A percentile compares a stretch with the other conserved stretches of the same genome.
These are phyloP conservation scores for Smittia aterrima DNA, from an alignment of 2,888 invertebrate genomes.

Conservation along the genomic window DNA sequence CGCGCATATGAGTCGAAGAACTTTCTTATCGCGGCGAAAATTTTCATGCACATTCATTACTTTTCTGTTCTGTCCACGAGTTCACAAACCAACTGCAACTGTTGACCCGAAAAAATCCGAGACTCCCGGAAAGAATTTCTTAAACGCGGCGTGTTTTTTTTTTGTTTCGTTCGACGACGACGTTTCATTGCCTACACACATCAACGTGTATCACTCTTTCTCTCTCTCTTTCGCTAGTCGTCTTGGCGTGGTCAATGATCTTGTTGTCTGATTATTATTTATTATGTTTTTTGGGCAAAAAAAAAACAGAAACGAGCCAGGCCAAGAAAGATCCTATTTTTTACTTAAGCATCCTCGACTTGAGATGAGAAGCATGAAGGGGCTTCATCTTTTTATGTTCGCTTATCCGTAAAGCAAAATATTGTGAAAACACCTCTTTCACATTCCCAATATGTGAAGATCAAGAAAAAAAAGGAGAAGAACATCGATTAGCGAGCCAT, in stretches of 20 bases:
- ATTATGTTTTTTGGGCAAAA: conserved; percentile 6
- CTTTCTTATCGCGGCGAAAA: not conserved
- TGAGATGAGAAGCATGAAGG: not conserved
- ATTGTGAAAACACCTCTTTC: conserved; percentile 35
- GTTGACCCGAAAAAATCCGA: not conserved
- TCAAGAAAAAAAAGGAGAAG: not conserved
- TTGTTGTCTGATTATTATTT: conserved; percentile 37
- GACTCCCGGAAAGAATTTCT: not conserved
- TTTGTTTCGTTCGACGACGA: too few relatives aligned
- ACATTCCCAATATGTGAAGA: not conserved
- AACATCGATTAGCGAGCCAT: conserved; percentile 10
- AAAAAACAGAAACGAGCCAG: not conserved
- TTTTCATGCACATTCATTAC: not conserved
- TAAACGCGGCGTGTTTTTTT: too few relatives aligned
- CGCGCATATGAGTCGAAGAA: not conserved
- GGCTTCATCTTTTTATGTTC: not conserved
- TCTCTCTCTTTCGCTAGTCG: conserved; percentile 16
- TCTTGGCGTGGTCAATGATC: conserved; percentile 30
- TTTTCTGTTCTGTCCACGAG: not conserved
- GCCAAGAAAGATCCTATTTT: conserved; percentile 24
- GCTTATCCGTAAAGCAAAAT: not conserved
- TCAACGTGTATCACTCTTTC: not conserved
- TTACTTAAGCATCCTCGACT: not conserved
- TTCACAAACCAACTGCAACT: conserved; percentile 2
- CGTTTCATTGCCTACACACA: not conserved